Conservation (phyloP, 2,888 invertebrate species). For the Listrodromus nycthemerus region DNA sequence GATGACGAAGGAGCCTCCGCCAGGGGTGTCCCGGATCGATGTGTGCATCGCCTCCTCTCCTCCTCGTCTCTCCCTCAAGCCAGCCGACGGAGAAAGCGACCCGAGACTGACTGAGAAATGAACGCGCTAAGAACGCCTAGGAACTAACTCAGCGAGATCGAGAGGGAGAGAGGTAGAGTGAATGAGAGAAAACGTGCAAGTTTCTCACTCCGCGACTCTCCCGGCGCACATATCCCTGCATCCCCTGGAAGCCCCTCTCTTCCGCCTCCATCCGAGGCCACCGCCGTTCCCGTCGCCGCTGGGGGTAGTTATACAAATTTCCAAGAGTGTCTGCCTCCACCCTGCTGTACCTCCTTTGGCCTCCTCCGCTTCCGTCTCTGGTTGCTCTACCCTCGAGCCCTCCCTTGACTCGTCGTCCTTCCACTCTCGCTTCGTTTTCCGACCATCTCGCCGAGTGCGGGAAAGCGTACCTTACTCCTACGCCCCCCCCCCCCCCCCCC, state of each 20-base stretch:
- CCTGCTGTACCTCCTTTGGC: slow-evolving; percentile 63
- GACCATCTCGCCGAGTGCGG: slow-evolving; percentile 58
- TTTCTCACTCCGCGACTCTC: slow-evolving; percentile 51
- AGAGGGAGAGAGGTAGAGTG: slow-evolving; percentile 19
- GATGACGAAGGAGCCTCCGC: slow-evolving; percentile 79
- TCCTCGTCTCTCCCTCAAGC: slow-evolving; percentile 57
- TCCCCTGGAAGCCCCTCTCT: slow-evolving; percentile 53
- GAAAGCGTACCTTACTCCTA: slow-evolving; percentile 10
- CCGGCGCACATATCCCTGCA: slow-evolving; percentile 57
- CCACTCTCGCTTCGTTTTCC: slow-evolving; percentile 55
- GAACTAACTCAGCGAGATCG: slow-evolving; percentile 30
- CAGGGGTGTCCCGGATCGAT: slow-evolving; percentile 79
- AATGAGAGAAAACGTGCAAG: slow-evolving; percentile 45
- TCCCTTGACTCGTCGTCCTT: slow-evolving; percentile 55
- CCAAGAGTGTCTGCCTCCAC: slow-evolving; percentile 82
- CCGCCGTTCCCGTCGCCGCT: slow-evolving; percentile 73
- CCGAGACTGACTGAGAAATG: slow-evolving; percentile 60
- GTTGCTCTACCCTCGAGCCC: slow-evolving; percentile 49
- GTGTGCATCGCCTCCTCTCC: slow-evolving; percentile 78
- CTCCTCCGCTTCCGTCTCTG: slow-evolving; percentile 63
- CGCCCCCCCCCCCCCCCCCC: slow-evolving; percentile 44
- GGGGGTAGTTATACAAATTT: slow-evolving; percentile 84
- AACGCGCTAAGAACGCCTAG: slow-evolving; percentile 57
- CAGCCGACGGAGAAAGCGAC: slow-evolving; percentile 50
- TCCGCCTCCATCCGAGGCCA: slow-evolving; percentile 53